These are phyloP conservation scores for Poeciliopsis retropinna DNA, from an alignment of 2,113 vertebrate species.

Conservation along the genomic window DNA sequence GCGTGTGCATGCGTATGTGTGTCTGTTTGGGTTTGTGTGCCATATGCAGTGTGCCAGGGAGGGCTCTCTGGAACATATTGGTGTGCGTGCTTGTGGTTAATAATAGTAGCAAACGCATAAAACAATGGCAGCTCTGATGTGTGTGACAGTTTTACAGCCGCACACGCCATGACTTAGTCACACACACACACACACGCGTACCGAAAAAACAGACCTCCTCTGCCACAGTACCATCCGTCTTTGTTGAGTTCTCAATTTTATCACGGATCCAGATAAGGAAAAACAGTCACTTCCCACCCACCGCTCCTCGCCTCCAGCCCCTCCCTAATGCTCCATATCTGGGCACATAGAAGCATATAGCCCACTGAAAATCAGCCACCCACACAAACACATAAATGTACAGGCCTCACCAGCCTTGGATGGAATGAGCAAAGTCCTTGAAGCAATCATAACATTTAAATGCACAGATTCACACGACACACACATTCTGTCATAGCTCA, in stretches of 20 bases:
- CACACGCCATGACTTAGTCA: conserved; percentile 65
- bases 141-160: conserved; percentile 79
- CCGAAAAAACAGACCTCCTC: conserved; percentile 57
- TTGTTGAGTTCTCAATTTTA: conserved; percentile 77
- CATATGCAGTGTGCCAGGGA: conserved; percentile 70
- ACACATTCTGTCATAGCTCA: conserved; percentile 68
- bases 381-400: conserved; percentile 35
- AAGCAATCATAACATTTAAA: conserved; percentile 45
- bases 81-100: conserved; percentile 78
- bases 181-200: conserved; percentile 12
- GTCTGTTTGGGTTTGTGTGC: conserved; percentile 66
- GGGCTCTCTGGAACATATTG: conserved; percentile 79
- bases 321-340: conserved; percentile 39
- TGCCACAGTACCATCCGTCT: conserved; percentile 70
- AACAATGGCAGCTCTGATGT: conserved; percentile 75
- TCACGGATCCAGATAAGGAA: conserved; percentile 66
- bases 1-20: conserved; percentile 9
- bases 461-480: conserved; percentile 27
- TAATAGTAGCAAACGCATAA: conserved; percentile 80
- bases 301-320: conserved; percentile 39
- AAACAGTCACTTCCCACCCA: conserved; percentile 76
- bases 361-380: conserved; percentile 35
- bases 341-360: conserved; percentile 53
- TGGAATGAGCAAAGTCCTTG: conserved; percentile 53
- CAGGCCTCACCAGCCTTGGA: conserved; percentile 60